A percentile compares a stretch with the other conserved stretches of the same genome.
Conservation (phyloP, 1,140 invertebrate species). For the Capitella teleta region DNA sequence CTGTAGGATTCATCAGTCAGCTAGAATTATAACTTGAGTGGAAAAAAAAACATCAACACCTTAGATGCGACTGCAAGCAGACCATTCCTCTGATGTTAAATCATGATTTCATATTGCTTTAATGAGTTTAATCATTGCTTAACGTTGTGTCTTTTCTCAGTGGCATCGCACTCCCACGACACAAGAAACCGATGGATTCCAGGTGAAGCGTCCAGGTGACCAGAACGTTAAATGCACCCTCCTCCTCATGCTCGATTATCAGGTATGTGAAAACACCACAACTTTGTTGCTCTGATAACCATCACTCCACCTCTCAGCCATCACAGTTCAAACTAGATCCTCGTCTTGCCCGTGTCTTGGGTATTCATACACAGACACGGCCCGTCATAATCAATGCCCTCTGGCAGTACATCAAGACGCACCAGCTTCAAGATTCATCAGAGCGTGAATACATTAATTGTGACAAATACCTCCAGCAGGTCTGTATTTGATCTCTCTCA, state of each 20-base stretch:
- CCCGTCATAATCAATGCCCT: slow-evolving; percentile 95
- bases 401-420: slow-evolving; percentile 99
- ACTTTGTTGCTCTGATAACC: not conserved
- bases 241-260: slow-evolving; percentile 90
- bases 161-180: slow-evolving; percentile 89
- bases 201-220: slow-evolving; percentile 96
- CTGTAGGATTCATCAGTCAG: no score
- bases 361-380: slow-evolving; percentile 93
- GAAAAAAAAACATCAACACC: no score
- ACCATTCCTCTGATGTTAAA: no score
- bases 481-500: slow-evolving; percentile 13
- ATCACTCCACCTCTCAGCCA: slow-evolving; percentile 45
- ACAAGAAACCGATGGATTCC: slow-evolving; percentile 99
- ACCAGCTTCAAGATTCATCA: slow-evolving; percentile 56
- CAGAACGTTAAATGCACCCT: slow-evolving; percentile 98
- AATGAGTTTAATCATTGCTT: no score
- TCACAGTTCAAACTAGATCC: slow-evolving; percentile 97
- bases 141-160: slow-evolving; percentile 16
- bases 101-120: no score
- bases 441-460: slow-evolving; percentile 94
- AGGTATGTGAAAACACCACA: slow-evolving; percentile 41
- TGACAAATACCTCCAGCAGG: slow-evolving; percentile 91
- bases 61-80: no score
- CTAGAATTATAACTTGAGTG: no score
- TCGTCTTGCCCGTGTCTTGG: slow-evolving; percentile 81